Evolutionary conservation across 2,888 invertebrate genomes (phyloP), one percentile per base, ranked within the genome.

Genomic region (Beris morrisii): DNA sequence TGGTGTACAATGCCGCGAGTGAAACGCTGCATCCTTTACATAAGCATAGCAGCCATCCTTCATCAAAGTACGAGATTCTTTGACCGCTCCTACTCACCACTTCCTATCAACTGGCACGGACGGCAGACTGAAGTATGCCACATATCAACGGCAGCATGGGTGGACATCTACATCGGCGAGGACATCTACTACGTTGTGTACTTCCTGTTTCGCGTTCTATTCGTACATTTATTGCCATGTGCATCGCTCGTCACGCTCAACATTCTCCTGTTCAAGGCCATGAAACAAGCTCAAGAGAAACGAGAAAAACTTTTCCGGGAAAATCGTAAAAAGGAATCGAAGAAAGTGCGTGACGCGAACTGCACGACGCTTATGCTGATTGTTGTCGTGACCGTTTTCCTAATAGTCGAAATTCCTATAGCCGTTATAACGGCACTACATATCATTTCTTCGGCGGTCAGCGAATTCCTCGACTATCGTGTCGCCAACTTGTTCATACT

Each of bases 151-250:
- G 87, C 92, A 2, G 77, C 84, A 5, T 93, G 93, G 92, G 89
- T 93, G 56, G 78, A 80, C 45, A 80, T 85, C 12, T 83, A 86
- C 69, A 77, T 92, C 30, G 87, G 88, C 0, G 82, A 86, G 69
- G 87, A 92, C 78, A 82, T 88, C 5, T 97, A 94, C 82, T 96
- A 88, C 82, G 89, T 90, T 67, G 84, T 87, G 9, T 93, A 92
- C 80, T 93, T 86, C 82, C 87, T 90, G 75, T 95, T 95, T 79
- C 85, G 97, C 12, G 92, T 95, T 11, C 81, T 96, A 6, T 94
- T 93, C 80, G 94, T 97, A n/a, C 94, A 97, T 77, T 83, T 94
- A 70, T 84, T 94, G 67, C 97, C 97, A 0, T 96, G 96, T 82
- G 87, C 92, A 9, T 87, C 92, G 3, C 84, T 97, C 50, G 93